Evolutionary conservation across 1,140 invertebrate species (phyloP), one percentile per base, ranked within the genome.

Genomic region (Theocolax elegans): DNA sequence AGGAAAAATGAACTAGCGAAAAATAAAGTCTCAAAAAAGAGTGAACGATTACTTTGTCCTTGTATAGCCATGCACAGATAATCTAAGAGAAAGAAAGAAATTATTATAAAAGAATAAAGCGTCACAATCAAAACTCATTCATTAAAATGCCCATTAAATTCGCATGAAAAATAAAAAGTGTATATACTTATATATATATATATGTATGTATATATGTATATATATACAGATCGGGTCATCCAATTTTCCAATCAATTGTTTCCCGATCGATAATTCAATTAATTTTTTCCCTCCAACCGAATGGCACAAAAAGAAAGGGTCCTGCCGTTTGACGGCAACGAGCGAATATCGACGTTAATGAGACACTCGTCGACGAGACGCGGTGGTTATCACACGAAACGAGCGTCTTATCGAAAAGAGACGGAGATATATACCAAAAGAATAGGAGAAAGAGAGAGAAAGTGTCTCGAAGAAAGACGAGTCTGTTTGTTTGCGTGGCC

Each of bases 331-430:
- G 31, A 51, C 4, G 23, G 21, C n/a, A 23, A n/a, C n/a, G n/a
- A n/a, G n/a, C 1, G 67, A 56, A 25, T 70, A 70, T 70, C 60
- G 49, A 64, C 68, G 51, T 70, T 70, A 70, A 70, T 70, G 68
- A 70, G 59, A 58, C 51, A 64, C 68, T 70, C 53, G 40, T 70
- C 60, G 64, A 35, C 23, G n/a, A 19, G 56, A 9, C 31, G 46
- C 8, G 10, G 54, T 12, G 42, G 38, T 15, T 17, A 27, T 15
- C 25, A 40, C 9, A 42, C 38, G 38, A 38, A 29, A 21, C 25
- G 48, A 42, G 29, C 51, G 40, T 46, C 49, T 63, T 63, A 56
- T 70, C 67, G 10, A 13, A n/a, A 42, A 31, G n/a, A 31, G 1
- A 48, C 31, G 23, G 60, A 51, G 51, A 38, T 42, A 44, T 49